phyloP scores from a whole-genome alignment of 2,797 vertebrate genomes.

The Xenopus petersii region DNA sequence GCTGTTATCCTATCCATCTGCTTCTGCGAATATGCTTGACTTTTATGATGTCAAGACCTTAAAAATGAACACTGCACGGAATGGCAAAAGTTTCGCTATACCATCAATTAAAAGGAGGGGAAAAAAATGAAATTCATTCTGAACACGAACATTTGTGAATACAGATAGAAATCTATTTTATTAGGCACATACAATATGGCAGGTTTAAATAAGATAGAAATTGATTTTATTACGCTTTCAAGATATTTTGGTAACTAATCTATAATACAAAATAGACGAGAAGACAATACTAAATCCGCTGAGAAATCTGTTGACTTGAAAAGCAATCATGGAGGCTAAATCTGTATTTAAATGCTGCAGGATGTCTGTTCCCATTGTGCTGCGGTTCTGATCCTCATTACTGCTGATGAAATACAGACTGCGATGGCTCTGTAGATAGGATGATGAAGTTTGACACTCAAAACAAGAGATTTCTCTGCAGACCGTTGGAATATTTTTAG shows the following conservation, averaged over 20 bases:
- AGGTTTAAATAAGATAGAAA: background rate
- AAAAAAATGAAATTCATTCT: background rate
- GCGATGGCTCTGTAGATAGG: constrained; percentile 11
- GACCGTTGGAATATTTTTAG: background rate
- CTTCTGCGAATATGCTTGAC: background rate
- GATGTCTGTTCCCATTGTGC: constrained; percentile 24
- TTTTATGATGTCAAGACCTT: background rate
- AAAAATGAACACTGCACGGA: background rate
- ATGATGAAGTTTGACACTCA: constrained; percentile 15
- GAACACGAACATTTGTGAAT: background rate
- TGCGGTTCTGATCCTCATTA: constrained; percentile 6
- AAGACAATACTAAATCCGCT: constrained; percentile 39
- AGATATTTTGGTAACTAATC: constrained; percentile 32
- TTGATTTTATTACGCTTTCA: constrained; percentile 24
- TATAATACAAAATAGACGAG: constrained; percentile 23
- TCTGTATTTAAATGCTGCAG: constrained; percentile 15
- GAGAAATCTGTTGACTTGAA: constrained; percentile 42
- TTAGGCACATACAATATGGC: background rate
- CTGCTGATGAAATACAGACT: constrained; percentile 17
- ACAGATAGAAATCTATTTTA: background rate
- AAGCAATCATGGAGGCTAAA: constrained; percentile 14
- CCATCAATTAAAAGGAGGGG: no score
- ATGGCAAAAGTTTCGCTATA: background rate
- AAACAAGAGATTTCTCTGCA: constrained; percentile 15
- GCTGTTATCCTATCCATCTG: background rate